These are phyloP conservation scores for Cyprinodon tularosa DNA, from an alignment of 2,113 vertebrate species.

Conservation along the genomic window DNA sequence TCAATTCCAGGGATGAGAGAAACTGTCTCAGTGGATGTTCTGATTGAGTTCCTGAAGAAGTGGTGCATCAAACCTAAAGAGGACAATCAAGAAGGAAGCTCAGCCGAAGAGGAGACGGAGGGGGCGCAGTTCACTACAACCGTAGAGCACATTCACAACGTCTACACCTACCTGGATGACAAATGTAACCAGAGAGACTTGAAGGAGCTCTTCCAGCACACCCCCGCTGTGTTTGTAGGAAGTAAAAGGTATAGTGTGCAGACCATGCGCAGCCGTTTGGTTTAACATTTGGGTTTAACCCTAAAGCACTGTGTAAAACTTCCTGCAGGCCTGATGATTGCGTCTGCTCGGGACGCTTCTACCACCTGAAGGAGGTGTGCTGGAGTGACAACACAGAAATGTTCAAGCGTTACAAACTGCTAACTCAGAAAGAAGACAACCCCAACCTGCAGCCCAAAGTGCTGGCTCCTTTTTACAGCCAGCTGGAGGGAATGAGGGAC, in stretches of 20 bases:
- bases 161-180: conserved; percentile 73
- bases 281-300: not conserved
- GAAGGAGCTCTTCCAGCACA: conserved; percentile 76
- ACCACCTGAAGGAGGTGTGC: conserved; percentile 82
- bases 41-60: conserved; percentile 76
- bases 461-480: conserved; percentile 72
- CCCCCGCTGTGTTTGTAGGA: conserved; percentile 79
- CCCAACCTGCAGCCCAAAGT: conserved; percentile 71
- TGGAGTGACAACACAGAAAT: conserved; percentile 78
- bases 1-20: conserved; percentile 73
- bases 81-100: conserved; percentile 30
- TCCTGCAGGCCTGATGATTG: conserved; percentile 46
- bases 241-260: conserved; percentile 56
- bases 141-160: conserved; percentile 69
- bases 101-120: conserved; percentile 30
- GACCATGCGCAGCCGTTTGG: not conserved
- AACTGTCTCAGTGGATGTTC: conserved; percentile 61
- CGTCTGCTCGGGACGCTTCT: conserved; percentile 76
- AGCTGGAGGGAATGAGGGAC: conserved; percentile 57
- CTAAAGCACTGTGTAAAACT: not conserved
- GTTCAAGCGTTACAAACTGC: conserved; percentile 76
- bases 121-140: conserved; percentile 72
- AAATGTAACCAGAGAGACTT: conserved; percentile 68
- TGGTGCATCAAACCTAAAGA: conserved; percentile 69
- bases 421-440: conserved; percentile 44